Conservation (phyloP, 2,888 invertebrate species). For the Falcaria lacertinaria region DNA sequence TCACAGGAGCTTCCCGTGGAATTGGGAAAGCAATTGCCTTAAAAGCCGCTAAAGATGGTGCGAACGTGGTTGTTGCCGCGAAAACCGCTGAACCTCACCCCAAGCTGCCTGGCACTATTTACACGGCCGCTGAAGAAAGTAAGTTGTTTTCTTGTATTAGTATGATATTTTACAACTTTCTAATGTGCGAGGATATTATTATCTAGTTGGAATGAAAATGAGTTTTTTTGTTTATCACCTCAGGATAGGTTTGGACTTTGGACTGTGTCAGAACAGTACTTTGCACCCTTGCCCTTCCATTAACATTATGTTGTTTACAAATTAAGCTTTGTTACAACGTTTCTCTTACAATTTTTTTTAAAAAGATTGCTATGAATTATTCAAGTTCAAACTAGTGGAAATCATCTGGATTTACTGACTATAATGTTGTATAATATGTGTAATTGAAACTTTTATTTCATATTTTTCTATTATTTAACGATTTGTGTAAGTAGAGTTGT, state of each 20-base stretch:
- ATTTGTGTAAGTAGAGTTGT: too few relatives aligned
- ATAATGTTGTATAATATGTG: too few relatives aligned
- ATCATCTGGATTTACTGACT: too few relatives aligned
- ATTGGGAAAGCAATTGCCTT: constrained; percentile 97
- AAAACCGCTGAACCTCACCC: constrained; percentile 95
- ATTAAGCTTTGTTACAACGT: too few relatives aligned
- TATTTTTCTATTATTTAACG: too few relatives aligned
- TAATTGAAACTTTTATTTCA: too few relatives aligned
- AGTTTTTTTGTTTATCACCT: neutral
- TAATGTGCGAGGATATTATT: neutral
- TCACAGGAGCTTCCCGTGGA: constrained; percentile 97
- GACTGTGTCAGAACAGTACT: constrained; percentile 39
- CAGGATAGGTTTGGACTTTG: neutral
- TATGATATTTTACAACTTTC: neutral
- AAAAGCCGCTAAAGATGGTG: constrained; percentile 95
- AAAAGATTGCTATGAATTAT: too few relatives aligned
- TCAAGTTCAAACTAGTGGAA: too few relatives aligned
- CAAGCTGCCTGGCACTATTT: constrained; percentile 95
- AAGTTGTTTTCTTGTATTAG: constrained; percentile 32
- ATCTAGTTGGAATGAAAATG: neutral
- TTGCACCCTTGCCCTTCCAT: constrained; percentile 29
- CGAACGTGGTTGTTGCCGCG: constrained; percentile 94
- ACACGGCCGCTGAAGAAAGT: constrained; percentile 94
- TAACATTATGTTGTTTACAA: neutral
- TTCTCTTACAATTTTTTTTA: too few relatives aligned